Conservation (phyloP, 2,888 invertebrate species). For the Itoplectis maculator region DNA sequence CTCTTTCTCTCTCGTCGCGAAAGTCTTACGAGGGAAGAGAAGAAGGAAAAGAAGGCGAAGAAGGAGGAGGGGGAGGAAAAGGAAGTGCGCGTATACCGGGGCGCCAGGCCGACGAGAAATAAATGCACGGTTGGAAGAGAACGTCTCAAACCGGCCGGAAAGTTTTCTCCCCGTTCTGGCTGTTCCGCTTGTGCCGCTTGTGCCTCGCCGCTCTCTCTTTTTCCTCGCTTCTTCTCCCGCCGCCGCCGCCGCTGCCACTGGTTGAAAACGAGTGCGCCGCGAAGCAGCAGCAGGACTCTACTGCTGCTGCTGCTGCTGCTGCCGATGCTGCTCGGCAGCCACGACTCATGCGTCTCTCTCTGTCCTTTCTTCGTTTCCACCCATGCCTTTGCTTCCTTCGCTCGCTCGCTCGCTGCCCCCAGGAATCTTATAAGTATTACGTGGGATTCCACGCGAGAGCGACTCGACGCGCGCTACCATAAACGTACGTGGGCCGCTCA, state of each 20-base stretch:
- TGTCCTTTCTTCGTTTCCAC: constrained; percentile 10
- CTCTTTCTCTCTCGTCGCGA: too few relatives aligned
- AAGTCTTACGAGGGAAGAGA: neutral
- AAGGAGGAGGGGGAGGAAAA: neutral
- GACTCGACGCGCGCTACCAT: constrained; percentile 55
- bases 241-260: too few relatives aligned
- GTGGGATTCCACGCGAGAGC: constrained; percentile 54
- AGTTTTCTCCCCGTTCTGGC: constrained; percentile 42
- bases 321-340: neutral
- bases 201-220: too few relatives aligned
- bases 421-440: constrained; percentile 66
- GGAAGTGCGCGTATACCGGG: too few relatives aligned
- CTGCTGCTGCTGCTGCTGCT: neutral
- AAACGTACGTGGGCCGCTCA: constrained; percentile 59
- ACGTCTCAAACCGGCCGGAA: constrained; percentile 62
- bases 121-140: constrained; percentile 49
- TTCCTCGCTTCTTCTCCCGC: too few relatives aligned
- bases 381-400: constrained; percentile 9
- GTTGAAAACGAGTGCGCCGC: constrained; percentile 29
- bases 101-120: constrained; percentile 22
- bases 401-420: constrained; percentile 38
- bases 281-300: neutral
- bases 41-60: neutral
- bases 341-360: too few relatives aligned
- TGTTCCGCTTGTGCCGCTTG: constrained; percentile 24